Evolutionary conservation across 1,140 invertebrate genomes (phyloP).

Genomic region (Drosophila sp.): DNA sequence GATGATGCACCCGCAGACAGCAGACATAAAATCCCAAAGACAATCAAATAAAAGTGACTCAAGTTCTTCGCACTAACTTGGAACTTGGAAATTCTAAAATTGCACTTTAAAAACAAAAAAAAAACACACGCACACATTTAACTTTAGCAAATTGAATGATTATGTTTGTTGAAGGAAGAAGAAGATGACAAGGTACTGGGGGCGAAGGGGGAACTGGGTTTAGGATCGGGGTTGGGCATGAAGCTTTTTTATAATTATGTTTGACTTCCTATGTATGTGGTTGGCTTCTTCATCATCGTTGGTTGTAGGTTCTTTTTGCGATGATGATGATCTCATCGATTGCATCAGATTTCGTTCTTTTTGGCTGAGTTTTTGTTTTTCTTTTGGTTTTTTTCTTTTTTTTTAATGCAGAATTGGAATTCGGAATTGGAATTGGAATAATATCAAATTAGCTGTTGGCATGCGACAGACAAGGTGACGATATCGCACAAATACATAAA

Average conservation of each 20-base stretch:
- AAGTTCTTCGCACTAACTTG: constrained; percentile 12
- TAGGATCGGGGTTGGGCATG: constrained; percentile 33
- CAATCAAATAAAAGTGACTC: constrained; percentile 20
- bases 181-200: not conserved
- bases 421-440: constrained; percentile 5
- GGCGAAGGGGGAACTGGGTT: not conserved
- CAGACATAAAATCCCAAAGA: constrained; percentile 18
- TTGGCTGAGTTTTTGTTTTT: constrained; percentile 62
- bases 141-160: constrained; percentile 19
- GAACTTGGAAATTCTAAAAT: constrained; percentile 21
- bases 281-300: constrained; percentile 6
- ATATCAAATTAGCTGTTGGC: constrained; percentile 70
- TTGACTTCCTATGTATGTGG: constrained; percentile 10
- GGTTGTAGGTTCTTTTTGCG: constrained; percentile 43
- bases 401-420: constrained; percentile 56
- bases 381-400: constrained; percentile 22
- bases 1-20: constrained; percentile 12
- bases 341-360: constrained; percentile 79
- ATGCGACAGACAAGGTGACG: constrained; percentile 45
- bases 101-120: constrained; percentile 9
- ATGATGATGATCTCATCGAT: constrained; percentile 74
- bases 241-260: constrained; percentile 24
- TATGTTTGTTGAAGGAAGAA: not conserved
- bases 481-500: constrained; percentile 21
- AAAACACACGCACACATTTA: not conserved